Conservation (phyloP, 2,113 vertebrate species). For the Trichomycterus rosablanca region DNA sequence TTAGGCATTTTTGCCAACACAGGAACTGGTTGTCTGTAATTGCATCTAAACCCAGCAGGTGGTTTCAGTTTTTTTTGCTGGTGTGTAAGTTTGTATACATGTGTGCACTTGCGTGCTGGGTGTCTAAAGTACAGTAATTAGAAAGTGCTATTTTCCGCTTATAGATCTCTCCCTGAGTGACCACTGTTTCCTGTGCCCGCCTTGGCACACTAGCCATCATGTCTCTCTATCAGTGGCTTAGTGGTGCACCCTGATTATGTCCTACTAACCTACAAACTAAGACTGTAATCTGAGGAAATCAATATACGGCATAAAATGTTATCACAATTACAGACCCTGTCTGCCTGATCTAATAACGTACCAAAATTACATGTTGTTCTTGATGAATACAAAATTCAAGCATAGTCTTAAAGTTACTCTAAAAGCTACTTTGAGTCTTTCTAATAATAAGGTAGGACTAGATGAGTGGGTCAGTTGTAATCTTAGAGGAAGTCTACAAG, state of each 20-base stretch:
- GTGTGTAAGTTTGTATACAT: constrained; percentile 1
- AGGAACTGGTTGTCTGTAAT: constrained; percentile 38
- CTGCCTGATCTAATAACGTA: too few relatives aligned
- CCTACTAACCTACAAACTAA: constrained; percentile 18
- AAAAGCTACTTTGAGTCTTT: too few relatives aligned
- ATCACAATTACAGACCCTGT: too few relatives aligned
- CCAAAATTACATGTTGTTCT: too few relatives aligned
- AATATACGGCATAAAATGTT: too few relatives aligned
- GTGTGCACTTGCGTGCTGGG: not conserved
- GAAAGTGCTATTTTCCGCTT: constrained; percentile 33
- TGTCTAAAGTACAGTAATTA: constrained; percentile 27
- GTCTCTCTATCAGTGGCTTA: not conserved
- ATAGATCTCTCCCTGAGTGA: constrained; percentile 18
- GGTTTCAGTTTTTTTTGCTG: constrained; percentile 4
- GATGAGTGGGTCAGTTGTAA: too few relatives aligned
- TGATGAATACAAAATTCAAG: too few relatives aligned
- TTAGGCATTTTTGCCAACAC: constrained; percentile 17
- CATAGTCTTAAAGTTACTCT: too few relatives aligned
- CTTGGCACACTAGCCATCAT: constrained; percentile 23
- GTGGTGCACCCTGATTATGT: constrained; percentile 3
- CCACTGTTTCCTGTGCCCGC: constrained; percentile 34
- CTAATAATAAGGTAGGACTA: too few relatives aligned
- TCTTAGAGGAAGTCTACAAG: too few relatives aligned
- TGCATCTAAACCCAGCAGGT: constrained; percentile 35
- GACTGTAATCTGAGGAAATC: not conserved